Percentiles rank a stretch among this genome's conserved stretches.
Conservation (phyloP, 1,140 invertebrate species). For the Stegodyphus mimosarum region DNA sequence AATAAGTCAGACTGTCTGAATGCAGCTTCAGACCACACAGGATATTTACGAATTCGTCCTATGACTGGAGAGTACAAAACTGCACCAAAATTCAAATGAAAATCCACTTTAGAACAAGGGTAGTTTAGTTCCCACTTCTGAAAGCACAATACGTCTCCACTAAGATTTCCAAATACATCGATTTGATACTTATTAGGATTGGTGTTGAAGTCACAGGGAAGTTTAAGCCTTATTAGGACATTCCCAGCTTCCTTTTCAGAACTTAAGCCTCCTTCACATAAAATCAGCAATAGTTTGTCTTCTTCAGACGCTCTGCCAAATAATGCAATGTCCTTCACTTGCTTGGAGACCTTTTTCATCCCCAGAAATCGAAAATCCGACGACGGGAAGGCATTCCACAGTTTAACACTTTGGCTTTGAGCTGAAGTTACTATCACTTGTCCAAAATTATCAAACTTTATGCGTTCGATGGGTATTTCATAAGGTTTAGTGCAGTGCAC, state of each 20-base stretch:
- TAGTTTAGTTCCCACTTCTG: conserved; percentile 23
- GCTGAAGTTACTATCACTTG: neutral
- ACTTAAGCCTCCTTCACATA: conserved; percentile 7
- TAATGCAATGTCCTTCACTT: conserved; percentile 8
- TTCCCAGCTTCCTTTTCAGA: conserved; percentile 11
- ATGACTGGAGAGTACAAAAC: conserved; percentile 22
- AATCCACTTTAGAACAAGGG: conserved; percentile 4
- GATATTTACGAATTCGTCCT: neutral
- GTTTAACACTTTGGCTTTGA: conserved; percentile 2
- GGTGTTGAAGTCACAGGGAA: neutral
- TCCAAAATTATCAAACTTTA: conserved; percentile 23
- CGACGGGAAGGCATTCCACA: conserved; percentile 28
- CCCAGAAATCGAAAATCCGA: conserved; percentile 17
- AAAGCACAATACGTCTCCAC: conserved; percentile 1
- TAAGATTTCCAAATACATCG: conserved; percentile 5
- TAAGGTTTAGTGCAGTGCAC: conserved; percentile 7
- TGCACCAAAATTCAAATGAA: neutral
- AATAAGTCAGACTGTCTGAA: neutral
- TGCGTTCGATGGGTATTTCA: conserved; percentile 3
- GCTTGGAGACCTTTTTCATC: neutral
- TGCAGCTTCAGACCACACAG: neutral
- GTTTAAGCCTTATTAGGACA: neutral
- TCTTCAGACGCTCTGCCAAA: neutral
- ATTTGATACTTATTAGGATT: conserved; percentile 17
- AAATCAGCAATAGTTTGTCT: neutral